phyloP scores from a whole-genome alignment of 2,113 vertebrate genomes.

The Chauna torquata region DNA sequence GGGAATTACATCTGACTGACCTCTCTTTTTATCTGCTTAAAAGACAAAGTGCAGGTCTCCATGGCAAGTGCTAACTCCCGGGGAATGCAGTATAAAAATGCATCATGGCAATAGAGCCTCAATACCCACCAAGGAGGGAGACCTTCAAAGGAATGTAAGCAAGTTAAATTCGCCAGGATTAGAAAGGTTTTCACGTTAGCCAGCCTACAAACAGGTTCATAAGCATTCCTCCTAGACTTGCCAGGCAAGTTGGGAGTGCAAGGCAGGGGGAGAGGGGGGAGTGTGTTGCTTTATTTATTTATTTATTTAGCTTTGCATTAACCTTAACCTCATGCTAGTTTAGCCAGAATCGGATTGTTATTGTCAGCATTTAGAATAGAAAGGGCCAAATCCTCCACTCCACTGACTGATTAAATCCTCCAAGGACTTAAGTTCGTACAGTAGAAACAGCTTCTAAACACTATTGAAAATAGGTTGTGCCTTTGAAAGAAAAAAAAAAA shows the following conservation, averaged over 20 bases:
- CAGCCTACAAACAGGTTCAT: neutral
- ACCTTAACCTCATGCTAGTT: conserved; percentile 3
- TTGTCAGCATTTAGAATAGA: neutral
- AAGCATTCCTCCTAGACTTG: conserved; percentile 26
- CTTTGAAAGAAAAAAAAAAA: neutral
- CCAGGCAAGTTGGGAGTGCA: neutral
- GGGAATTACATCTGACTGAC: conserved; percentile 85
- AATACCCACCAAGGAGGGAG: conserved; percentile 29
- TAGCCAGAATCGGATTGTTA: neutral
- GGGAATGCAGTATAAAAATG: conserved; percentile 71
- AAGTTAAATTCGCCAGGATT: conserved; percentile 51
- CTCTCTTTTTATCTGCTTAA: conserved; percentile 85
- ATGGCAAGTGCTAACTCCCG: conserved; percentile 67
- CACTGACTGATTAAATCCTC: neutral
- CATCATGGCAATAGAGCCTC: conserved; percentile 53
- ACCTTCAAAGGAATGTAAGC: conserved; percentile 70
- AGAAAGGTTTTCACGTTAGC: conserved; percentile 36
- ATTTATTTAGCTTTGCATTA: conserved; percentile 29
- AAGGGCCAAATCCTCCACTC: neutral
- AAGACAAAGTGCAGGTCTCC: conserved; percentile 83
- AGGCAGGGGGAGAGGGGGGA: accelerated
- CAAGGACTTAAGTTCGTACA: neutral
- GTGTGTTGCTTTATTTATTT: neutral
- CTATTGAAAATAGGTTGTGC: neutral
- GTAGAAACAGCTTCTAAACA: neutral